Evolutionary conservation across 1,140 invertebrate species (phyloP), one percentile per base, ranked within the genome.

Genomic region (Leptoteleia sp.): DNA sequence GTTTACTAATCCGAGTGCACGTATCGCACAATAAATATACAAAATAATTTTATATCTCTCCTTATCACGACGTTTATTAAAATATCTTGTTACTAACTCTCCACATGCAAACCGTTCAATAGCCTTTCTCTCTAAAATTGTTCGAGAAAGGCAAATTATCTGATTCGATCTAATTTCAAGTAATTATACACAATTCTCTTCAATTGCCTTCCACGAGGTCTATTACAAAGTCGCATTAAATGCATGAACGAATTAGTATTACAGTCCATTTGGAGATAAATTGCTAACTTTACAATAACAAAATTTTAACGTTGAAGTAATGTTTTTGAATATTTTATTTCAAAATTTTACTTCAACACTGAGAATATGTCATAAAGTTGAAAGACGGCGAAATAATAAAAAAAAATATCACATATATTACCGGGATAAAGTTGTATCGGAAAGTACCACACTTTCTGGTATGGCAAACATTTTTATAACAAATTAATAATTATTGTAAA

Each of bases 111-210:
- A 22, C 5, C 15, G 37, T 40, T 40, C 8, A 9, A 40, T 19
- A 13, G 17, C 13, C 9, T 16, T 16, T 40, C 3, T 7, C 0
- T 6, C 3, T 40, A 5, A 22, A 22, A 22, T 22, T 5, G 19
- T n/a, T 11, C 19, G 40, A 19, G 40, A 47, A 47, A 25, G 6
- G 1, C 12, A 19, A 13, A 2, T 47, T 15, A 19, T 13, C 4
- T 50, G 33, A 16, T 33, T 33, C 29, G 3, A 33, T 50, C 29
- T 50, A 50, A 50, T 37, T 35, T 19, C 12, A 31, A 33, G 1
- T 25, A 50, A 50, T 50, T 16, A 33, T 33, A 33, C 48, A 52
- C 15, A 35, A 13, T 50, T 50, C 9, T 17, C 8, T 50, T 3
- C 9, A 31, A 17, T 35, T 33, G 22, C 16, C 9, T 16, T 50